Base-by-base conservation (phyloP, 2,113 vertebrate species). In the Girardinichthys multiradiatus region DNA sequence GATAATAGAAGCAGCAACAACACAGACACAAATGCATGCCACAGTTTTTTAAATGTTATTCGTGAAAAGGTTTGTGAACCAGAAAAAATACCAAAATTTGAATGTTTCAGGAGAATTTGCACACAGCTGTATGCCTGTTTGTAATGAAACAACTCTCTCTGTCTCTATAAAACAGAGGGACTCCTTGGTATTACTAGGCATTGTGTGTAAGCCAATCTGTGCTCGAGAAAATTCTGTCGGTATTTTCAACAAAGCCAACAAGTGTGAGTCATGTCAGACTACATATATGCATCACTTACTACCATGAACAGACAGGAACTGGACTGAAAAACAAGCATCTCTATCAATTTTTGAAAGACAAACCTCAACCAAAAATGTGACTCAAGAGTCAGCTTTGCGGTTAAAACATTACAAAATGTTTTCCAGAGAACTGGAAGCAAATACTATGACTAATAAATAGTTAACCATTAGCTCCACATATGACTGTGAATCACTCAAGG, bases 401-500 rank as follows among this genome's bases (percentile, higher is more conserved):
- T 74, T 77, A 35, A 62, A 8, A 29, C 11, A 21, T 62, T 9
- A 26, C 10, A 10, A 45, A 31, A 24, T 64, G 8, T 73, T 51
- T 84, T 58, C 12, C 62, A 64, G n/a, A 21, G 28, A 70, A 70
- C 19, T 48, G 30, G 64, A 61, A 63, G 14, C 30, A 60, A 54
- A 62, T 27, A 4, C 42, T 5, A n/a, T 81, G 70, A 86, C 72
- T 68, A 73, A 77, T 30, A 66, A 70, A 58, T 21, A 15, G 14
- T 73, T 80, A 62, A 64, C 33, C 39, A 74, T 79, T 72, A 79
- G 13, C 42, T 76, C 28, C 5, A 29, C 68, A 68, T 61, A 65
- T 86, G 51, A 24, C 57, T 37, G 24, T 84, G 72, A 81, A 57
- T 84, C 79, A 61, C 64, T 61, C 57, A 28, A n/a, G 51, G 54